Evolutionary conservation across 2,113 vertebrate genomes (phyloP).

Genomic region (Sturnira hondurensis): DNA sequence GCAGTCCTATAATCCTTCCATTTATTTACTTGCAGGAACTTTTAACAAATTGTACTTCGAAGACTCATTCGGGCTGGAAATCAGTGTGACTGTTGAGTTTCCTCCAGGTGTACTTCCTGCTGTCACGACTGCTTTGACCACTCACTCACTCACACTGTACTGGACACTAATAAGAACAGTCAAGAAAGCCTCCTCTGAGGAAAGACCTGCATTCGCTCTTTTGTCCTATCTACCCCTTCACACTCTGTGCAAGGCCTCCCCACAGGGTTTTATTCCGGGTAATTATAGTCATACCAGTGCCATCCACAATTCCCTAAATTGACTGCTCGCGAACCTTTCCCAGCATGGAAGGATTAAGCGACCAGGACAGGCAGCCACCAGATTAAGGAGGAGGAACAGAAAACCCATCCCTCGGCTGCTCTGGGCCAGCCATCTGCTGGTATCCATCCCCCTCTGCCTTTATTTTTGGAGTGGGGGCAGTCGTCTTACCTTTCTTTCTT

Average conservation of each 20-base stretch:
- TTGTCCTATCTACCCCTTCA: accelerated
- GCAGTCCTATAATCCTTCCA: background rate
- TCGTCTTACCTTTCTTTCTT: background rate
- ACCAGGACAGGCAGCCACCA: background rate
- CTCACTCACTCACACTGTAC: background rate
- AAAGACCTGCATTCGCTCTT: background rate
- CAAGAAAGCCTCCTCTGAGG: background rate
- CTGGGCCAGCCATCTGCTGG: accelerated
- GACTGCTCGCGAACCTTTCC: background rate
- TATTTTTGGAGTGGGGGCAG: background rate
- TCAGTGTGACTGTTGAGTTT: background rate
- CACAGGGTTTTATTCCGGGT: background rate
- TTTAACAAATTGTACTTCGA: slow-evolving; percentile 33
- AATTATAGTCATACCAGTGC: too few relatives aligned
- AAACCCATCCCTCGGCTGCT: accelerated
- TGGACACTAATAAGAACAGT: background rate
- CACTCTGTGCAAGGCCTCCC: too few relatives aligned
- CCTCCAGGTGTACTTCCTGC: background rate
- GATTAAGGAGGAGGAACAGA: background rate
- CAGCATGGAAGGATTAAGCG: background rate
- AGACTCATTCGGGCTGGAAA: background rate
- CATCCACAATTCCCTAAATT: background rate
- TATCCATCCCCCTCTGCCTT: too few relatives aligned
- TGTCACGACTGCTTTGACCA: background rate
- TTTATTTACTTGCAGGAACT: slow-evolving; percentile 15